phyloP scores from a whole-genome alignment of 2,113 vertebrate species.

The Phylloscopus trochiloides region DNA sequence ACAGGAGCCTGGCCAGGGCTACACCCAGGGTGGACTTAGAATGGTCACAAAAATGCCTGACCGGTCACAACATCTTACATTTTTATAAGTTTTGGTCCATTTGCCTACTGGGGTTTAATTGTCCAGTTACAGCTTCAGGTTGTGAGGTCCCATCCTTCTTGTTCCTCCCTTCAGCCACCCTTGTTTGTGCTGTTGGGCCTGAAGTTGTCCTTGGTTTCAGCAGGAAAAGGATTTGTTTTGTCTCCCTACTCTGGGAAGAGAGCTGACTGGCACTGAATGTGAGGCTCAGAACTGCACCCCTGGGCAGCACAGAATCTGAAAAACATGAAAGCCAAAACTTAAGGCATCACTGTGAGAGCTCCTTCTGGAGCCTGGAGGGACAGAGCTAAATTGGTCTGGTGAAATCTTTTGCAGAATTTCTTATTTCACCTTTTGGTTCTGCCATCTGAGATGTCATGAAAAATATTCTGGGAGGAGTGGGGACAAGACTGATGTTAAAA shows the following conservation, averaged over 20 bases:
- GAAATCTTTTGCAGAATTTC: not conserved
- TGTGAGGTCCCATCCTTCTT: not conserved
- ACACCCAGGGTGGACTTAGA: not conserved
- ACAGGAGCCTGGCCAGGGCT: not conserved
- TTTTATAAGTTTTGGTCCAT: not conserved
- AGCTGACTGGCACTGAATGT: not conserved
- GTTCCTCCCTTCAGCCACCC: not conserved
- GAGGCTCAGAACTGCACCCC: not conserved
- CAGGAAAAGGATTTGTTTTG: not conserved
- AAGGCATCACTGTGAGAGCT: not conserved
- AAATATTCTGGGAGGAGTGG: not conserved
- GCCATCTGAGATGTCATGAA: not conserved
- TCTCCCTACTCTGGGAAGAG: not conserved
- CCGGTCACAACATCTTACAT: accelerated
- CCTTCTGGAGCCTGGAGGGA: not conserved
- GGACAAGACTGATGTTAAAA: not conserved
- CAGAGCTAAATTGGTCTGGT: accelerated
- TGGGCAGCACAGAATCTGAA: not conserved
- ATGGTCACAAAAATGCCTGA: not conserved
- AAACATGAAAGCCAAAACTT: not conserved
- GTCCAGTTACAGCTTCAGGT: not conserved
- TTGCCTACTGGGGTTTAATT: not conserved
- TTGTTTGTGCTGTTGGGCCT: not conserved
- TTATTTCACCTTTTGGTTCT: not conserved
- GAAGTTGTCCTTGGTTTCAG: not conserved